Base-by-base conservation (phyloP, 2,113 vertebrate genomes). In the Tenrec ecaudatus region DNA sequence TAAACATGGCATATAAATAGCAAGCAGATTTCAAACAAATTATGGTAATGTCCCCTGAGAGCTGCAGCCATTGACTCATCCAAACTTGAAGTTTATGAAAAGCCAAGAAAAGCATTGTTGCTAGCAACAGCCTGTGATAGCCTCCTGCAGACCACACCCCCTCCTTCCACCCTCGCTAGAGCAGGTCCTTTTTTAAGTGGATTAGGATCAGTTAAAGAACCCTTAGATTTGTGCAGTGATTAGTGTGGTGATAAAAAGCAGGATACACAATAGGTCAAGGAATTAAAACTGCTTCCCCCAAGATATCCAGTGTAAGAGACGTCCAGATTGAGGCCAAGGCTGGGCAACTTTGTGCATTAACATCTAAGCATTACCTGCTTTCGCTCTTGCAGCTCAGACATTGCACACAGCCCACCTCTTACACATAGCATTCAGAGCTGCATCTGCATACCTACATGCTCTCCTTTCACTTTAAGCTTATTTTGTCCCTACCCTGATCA, bases 11-110 rank as follows among this genome's bases (percentile, higher is more conserved):
- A 83, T 47, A 87, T 88, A 98, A 97, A 98, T 98, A 95, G 94
- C 94, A 97, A 97, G 80, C 95, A 98, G 97, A 95, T 93, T 86
- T 95, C 91, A 92, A 95, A 89, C 91, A 97, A 95, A 97, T 97
- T 93, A 93, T 85, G 60, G 80, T 94, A 96, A 95, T 95, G 92
- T 86, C 69, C 82, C 94, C 47, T 87, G 92, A 96, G 97, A 96
- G 96, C 71, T 96, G 58, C 78, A 92, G 93, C 95, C 60, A 82
- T 29, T 69, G 15, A 96, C 95, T 93, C 91, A 93, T 82, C 89
- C 76, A 66, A 96, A 96, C 69, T 79, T 94, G 93, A 86, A 94
- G 81, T 92, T 92, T 90, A 86, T 91, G 93, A 71, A 12, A 6
- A 64, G 0, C 0, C 0, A 62, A 92, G 68, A 75, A 92, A 95